A percentile compares a stretch with the other conserved stretches of the same genome.
These are phyloP conservation scores for Chionodraco myersi DNA, from an alignment of 2,113 vertebrate species.

Conservation along the genomic window DNA sequence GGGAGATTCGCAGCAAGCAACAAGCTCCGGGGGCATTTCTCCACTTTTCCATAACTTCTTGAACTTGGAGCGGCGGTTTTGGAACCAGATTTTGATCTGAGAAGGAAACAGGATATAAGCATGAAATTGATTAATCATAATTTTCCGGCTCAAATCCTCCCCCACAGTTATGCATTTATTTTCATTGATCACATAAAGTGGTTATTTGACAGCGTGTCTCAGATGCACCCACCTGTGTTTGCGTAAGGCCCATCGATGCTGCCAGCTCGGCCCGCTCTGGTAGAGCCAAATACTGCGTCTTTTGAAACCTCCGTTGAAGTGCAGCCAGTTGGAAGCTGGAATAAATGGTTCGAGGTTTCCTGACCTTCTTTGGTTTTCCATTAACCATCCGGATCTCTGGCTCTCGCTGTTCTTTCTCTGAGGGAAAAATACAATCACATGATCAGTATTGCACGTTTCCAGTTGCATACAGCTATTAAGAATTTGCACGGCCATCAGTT, in stretches of 20 bases:
- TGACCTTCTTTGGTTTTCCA: conserved; percentile 98
- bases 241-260: conserved; percentile 95
- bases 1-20: conserved; percentile 88
- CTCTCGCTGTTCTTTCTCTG: conserved; percentile 97
- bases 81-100: conserved; percentile 97
- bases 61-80: conserved; percentile 95
- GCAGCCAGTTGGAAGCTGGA: conserved; percentile 98
- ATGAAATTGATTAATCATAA: conserved; percentile 22
- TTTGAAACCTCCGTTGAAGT: conserved; percentile 95
- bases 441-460: background rate
- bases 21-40: conserved; percentile 92
- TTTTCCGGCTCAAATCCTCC: background rate
- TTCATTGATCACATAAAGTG: conserved; percentile 1
- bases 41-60: conserved; percentile 99
- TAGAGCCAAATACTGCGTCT: conserved; percentile 97
- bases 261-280: conserved; percentile 97
- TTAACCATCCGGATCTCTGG: conserved; percentile 97
- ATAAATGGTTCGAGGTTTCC: conserved; percentile 98
- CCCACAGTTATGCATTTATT: background rate
- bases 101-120: conserved; percentile 43
- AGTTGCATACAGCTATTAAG: background rate
- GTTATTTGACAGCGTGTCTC: conserved; percentile 19
- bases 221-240: conserved; percentile 91
- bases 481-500: conserved; percentile 1
- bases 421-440: conserved; percentile 52